Percentiles rank a stretch among this genome's conserved stretches.
Conservation (phyloP, 30 jellyfish, hydroid and myxozoan species). For the Cassiopea andromeda region DNA sequence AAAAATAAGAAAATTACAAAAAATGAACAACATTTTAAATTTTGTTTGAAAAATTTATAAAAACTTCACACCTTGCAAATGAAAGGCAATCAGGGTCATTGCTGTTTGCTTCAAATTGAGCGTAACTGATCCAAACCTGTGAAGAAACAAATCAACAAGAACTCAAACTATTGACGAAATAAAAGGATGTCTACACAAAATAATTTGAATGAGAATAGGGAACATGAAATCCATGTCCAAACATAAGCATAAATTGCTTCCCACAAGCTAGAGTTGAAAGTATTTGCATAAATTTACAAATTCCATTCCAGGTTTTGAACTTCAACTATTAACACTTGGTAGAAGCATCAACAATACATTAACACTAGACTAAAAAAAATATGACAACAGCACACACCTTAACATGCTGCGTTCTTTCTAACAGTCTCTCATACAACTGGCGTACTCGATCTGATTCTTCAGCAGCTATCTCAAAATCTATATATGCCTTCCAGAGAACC, state of each 20-base stretch:
- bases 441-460: conserved; percentile 89
- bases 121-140: conserved; percentile 97
- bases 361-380: not conserved
- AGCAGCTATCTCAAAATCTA: conserved; percentile 89
- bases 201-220: too few species aligned
- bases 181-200: too few species aligned
- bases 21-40: too few species aligned
- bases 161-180: not conserved
- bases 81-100: conserved; percentile 62
- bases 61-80: conserved; percentile 66
- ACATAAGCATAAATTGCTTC: too few species aligned
- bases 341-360: too few species aligned
- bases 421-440: conserved; percentile 87
- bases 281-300: too few species aligned
- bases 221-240: too few species aligned
- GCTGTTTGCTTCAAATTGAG: conserved; percentile 80
- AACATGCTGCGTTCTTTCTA: conserved; percentile 94
- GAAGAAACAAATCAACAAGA: not conserved
- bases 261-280: too few species aligned
- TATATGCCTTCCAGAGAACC: conserved; percentile 98
- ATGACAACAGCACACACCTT: conserved; percentile 51
- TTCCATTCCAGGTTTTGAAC: too few species aligned
- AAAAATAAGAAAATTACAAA: too few species aligned
- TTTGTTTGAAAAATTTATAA: not conserved
- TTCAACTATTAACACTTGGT: too few species aligned